Base-by-base conservation (phyloP, 2,888 invertebrate genomes). In the Sinhomidia bicolor region DNA sequence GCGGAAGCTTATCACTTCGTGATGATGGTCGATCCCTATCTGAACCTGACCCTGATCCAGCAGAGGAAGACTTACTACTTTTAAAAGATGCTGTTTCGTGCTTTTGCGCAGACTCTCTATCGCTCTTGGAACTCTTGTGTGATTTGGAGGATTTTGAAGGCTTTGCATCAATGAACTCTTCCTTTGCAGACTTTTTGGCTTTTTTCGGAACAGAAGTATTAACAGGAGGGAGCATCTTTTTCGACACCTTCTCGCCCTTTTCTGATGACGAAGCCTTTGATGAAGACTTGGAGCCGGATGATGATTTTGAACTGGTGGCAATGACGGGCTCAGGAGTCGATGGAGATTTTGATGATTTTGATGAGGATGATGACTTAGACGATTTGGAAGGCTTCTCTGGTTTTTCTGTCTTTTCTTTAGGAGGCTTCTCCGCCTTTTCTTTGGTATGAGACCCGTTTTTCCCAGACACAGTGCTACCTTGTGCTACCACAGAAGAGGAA, bases 171-270 rank as follows among this genome's bases (percentile, higher is more conserved):
- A 88, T 81, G 12, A 89, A 84, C 29, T 89, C 89, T 41, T 90
- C 89, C 62, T 90, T 87, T 32, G 89, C 85, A 20, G 91, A 89
- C 68, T 91, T 91, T 81, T 90, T 91, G 29, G 90, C 86, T 88
- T 92, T 92, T 88, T 92, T 92, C 65, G 92, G 92, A 82, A 92
- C 92, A 68, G 91, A 90, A 4, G 92, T 91, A 65, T 90, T 91
- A 9, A 85, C 90, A 26, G 92, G 92, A 26, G 92, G 92, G 36
- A 92, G 84, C 92, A 92, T 92, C n/a, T 91, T 92, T 76, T 92
- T 92, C 6, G 90, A 80, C 6, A 87, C 85, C 62, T 91, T 91
- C 36, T 91, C 91, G 12, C 57, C 80, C 62, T 89, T 90, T 12
- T 83, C 84, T 23, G 88, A 78, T n/a, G 74, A 83, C 5, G 71